Evolutionary conservation across 2,113 vertebrate genomes (phyloP), one percentile per base, ranked within the genome.

Genomic region (Epinephelus cyanopodus): DNA sequence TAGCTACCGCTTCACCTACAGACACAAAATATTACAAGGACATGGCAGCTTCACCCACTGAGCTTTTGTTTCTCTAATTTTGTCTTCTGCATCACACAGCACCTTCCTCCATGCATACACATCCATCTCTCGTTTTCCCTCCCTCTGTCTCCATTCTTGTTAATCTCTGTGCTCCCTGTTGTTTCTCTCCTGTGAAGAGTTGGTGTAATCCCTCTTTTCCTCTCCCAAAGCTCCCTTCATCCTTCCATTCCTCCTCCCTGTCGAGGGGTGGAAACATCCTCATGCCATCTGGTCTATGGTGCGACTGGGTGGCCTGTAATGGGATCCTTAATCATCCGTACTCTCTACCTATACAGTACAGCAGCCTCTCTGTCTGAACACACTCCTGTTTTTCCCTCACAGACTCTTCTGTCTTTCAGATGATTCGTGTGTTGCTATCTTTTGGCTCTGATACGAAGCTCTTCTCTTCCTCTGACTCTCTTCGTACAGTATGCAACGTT

Each of bases 271-370:
- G 25, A 74, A 81, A 75, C 37, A 21, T 77, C 66, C 72, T 61
- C 73, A 1, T 29, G 42, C 85, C 87, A 90, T 92, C 89, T 90
- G 89, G 52, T 77, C 66, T 42, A 50, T 29, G 65, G 62, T 63
- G 62, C 58, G 4, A 80, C 79, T 58, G 80, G 66, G 75, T 45
- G 63, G 63, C 45, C 70, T 65, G 60, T 84, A 66, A 89, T 82
- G 78, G 57, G 80, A 77, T 81, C 73, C 56, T 90, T 84, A 60
- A 86, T 84, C 87, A 84, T 87, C 78, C 37, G 13, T 8, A 57
- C 29, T 23, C 58, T 47, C 53, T 21, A 25, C 18, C 50, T 71
- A 3, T 37, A 18, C 15, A 50, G 48, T 50, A 50, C 74, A 3
- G 39, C 62, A 47, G 39, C 57, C 14, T 74, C 33, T 45, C 0